Conservation (phyloP, 2,113 vertebrate species). For the Nanorana parkeri region DNA sequence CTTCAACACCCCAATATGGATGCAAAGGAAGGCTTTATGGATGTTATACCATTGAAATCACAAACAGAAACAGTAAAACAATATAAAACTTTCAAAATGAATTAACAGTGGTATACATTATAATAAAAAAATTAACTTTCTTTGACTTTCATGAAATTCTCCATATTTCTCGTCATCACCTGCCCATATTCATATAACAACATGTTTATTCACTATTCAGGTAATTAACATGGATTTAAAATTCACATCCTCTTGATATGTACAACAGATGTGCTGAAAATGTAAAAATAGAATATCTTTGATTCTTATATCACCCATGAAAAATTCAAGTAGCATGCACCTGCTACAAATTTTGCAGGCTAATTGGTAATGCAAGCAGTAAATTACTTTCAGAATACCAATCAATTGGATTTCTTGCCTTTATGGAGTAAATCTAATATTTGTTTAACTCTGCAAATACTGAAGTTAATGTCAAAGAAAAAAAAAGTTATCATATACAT, state of each 20-base stretch:
- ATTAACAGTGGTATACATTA: no score
- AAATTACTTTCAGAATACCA: slow-evolving; percentile 57
- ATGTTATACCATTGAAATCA: no score
- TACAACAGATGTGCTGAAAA: slow-evolving; percentile 57
- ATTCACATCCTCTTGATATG: slow-evolving; percentile 53
- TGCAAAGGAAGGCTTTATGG: no score
- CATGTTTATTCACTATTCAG: slow-evolving; percentile 50
- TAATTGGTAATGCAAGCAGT: slow-evolving; percentile 57
- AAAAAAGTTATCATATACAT: neutral
- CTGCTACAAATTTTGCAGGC: slow-evolving; percentile 55
- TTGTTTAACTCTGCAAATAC: slow-evolving; percentile 37
- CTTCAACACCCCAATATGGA: no score
- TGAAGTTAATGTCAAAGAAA: neutral
- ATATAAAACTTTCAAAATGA: no score
- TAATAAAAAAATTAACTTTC: neutral
- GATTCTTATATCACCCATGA: slow-evolving; percentile 57
- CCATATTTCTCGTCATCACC: neutral
- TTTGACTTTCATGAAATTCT: neutral
- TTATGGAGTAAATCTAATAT: slow-evolving; percentile 44
- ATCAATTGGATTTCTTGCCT: slow-evolving; percentile 49
- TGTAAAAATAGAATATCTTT: slow-evolving; percentile 57
- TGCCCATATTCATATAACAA: slow-evolving; percentile 31
- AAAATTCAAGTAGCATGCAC: slow-evolving; percentile 56
- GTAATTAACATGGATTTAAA: slow-evolving; percentile 49
- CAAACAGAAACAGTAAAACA: no score